These are phyloP conservation scores for Apostichopus leukothele DNA, from an alignment of 53 echinoderm and acorn worm species.

Conservation along the genomic window DNA sequence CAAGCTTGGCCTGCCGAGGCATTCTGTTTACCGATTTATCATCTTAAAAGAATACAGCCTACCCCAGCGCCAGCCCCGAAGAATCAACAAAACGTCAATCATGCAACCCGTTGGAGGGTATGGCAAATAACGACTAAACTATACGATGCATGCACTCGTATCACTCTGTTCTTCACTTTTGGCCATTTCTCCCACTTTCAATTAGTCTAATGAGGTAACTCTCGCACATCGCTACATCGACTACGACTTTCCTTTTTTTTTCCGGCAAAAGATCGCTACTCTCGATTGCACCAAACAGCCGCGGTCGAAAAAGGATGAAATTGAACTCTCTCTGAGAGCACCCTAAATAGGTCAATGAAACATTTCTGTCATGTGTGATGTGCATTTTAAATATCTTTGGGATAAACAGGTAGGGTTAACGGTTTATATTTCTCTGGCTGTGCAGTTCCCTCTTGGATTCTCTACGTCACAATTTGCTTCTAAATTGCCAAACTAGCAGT, in stretches of 20 bases:
- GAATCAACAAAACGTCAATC: slow-evolving; percentile 46
- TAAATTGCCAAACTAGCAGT: too few species aligned
- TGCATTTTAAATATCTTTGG: not conserved
- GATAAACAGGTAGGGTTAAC: not conserved
- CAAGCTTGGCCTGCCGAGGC: not conserved
- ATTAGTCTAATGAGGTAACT: slow-evolving; percentile 41
- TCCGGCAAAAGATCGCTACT: too few species aligned
- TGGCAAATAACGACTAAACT: not conserved
- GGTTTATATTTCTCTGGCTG: not conserved
- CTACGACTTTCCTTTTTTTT: not conserved
- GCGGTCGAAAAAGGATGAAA: slow-evolving; percentile 1
- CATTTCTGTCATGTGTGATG: not conserved
- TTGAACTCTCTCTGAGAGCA: not conserved
- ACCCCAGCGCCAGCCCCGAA: slow-evolving; percentile 9
- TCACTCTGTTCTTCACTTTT: slow-evolving; percentile 9
- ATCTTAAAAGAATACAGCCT: not conserved
- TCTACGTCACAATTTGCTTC: not conserved
- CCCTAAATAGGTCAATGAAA: not conserved
- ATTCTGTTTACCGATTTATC: slow-evolving; percentile 41
- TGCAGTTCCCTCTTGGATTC: not conserved
- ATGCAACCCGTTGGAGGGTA: not conserved
- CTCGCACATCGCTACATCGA: slow-evolving; percentile 9
- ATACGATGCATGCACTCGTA: slow-evolving; percentile 1
- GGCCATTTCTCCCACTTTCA: slow-evolving; percentile 17
- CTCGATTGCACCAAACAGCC: not conserved